Percentiles rank a stretch among this genome's conserved stretches.
phyloP scores from a whole-genome alignment of 2,888 invertebrate genomes.

The Diogma glabrata region DNA sequence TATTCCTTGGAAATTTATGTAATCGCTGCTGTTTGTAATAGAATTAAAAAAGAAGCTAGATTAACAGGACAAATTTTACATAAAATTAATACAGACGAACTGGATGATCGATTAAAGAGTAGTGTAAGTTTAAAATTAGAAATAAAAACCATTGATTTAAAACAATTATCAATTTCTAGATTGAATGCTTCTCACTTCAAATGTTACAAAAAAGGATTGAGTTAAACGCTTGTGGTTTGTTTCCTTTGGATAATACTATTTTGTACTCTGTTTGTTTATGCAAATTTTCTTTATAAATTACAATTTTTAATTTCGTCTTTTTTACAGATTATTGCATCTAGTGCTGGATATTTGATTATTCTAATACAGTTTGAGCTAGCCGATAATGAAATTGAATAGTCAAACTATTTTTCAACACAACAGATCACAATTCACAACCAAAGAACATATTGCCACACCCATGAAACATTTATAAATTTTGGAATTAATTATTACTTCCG shows the following conservation, averaged over 20 bases:
- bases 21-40: neutral
- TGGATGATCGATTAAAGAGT: neutral
- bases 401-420: too few relatives aligned
- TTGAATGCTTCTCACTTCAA: slow-evolving; percentile 8
- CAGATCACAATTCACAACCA: too few relatives aligned
- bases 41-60: slow-evolving; percentile 1
- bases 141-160: too few relatives aligned
- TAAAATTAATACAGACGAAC: slow-evolving; percentile 4
- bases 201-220: slow-evolving; percentile 6
- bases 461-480: too few relatives aligned
- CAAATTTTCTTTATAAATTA: neutral
- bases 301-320: too few relatives aligned
- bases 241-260: slow-evolving; percentile 2
- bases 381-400: slow-evolving; percentile 4
- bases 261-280: slow-evolving; percentile 9
- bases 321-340: slow-evolving; percentile 8
- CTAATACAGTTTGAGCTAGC: slow-evolving; percentile 10
- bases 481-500: too few relatives aligned
- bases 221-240: slow-evolving; percentile 6
- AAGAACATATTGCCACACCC: too few relatives aligned
- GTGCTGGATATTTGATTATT: slow-evolving; percentile 11
- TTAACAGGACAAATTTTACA: slow-evolving; percentile 5
- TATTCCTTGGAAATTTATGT: slow-evolving; percentile 3
- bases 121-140: neutral
- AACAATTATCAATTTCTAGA: neutral